phyloP scores from a whole-genome alignment of 2,797 vertebrate species.

The Tenualosa ilisha region DNA sequence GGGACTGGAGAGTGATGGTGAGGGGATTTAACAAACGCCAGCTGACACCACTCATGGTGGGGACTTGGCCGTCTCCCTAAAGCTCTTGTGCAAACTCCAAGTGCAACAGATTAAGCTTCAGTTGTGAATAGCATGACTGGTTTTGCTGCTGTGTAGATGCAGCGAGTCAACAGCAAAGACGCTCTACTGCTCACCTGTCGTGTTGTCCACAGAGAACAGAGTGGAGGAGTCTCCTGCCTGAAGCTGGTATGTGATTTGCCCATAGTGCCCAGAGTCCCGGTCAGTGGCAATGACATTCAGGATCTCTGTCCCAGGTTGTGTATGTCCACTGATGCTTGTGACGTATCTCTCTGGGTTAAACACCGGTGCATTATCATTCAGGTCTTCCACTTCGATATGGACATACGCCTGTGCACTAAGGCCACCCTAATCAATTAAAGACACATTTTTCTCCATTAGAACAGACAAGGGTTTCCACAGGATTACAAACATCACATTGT shows the following conservation, averaged over 20 bases:
- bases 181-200: constrained; percentile 77
- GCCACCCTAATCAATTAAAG: constrained; percentile 78
- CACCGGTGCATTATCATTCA: constrained; percentile 87
- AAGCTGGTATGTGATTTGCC: constrained; percentile 81
- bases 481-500: not conserved
- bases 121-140: not conserved
- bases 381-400: constrained; percentile 86
- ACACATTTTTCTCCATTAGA: not conserved
- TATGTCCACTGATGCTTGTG: constrained; percentile 82
- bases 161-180: no score
- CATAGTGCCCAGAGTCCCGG: constrained; percentile 80
- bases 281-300: constrained; percentile 83
- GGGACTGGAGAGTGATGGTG: not conserved
- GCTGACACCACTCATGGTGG: not conserved
- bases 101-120: not conserved
- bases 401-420: constrained; percentile 88
- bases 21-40: constrained; percentile 20
- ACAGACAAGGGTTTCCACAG: not conserved
- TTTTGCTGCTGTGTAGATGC: no score
- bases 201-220: constrained; percentile 80
- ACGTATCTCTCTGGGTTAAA: constrained; percentile 82
- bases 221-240: constrained; percentile 77
- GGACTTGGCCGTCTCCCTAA: not conserved
- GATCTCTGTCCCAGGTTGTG: constrained; percentile 83
- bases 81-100: not conserved